Evolutionary conservation across 53 echinoderm and acorn worm species (phyloP).

Genomic region (Glandiceps talaboti): DNA sequence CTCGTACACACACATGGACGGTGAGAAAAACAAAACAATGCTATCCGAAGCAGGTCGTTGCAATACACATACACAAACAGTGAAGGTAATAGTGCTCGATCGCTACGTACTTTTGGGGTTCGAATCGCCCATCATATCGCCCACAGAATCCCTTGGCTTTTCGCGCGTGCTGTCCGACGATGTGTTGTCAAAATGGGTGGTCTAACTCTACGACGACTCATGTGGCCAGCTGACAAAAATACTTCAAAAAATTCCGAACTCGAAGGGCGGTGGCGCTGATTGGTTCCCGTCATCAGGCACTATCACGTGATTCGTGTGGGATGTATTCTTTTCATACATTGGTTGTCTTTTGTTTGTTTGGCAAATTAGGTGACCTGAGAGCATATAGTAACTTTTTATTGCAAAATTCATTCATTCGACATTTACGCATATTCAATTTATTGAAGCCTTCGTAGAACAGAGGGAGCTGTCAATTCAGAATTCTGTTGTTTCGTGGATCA

Average conservation of each 20-base stretch:
- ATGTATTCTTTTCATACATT: neutral
- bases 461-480: no score
- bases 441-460: no score
- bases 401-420: neutral
- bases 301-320: neutral
- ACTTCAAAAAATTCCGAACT: neutral
- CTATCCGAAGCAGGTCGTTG: no score
- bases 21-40: neutral
- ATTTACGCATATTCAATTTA: no score
- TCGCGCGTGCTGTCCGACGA: neutral
- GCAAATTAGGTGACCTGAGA: neutral
- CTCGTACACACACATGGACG: neutral
- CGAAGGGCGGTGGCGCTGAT: slow-evolving; percentile 1
- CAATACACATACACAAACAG: no score
- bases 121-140: neutral
- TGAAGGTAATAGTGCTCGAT: no score
- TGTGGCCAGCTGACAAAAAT: neutral
- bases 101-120: neutral
- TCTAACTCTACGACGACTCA: neutral
- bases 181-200: neutral
- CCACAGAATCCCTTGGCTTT: neutral
- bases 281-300: neutral
- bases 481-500: no score
- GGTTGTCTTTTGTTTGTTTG: neutral
- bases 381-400: no score